Base-by-base conservation (phyloP, 1,140 invertebrate species). In the Aporrectodea caliginosa region DNA sequence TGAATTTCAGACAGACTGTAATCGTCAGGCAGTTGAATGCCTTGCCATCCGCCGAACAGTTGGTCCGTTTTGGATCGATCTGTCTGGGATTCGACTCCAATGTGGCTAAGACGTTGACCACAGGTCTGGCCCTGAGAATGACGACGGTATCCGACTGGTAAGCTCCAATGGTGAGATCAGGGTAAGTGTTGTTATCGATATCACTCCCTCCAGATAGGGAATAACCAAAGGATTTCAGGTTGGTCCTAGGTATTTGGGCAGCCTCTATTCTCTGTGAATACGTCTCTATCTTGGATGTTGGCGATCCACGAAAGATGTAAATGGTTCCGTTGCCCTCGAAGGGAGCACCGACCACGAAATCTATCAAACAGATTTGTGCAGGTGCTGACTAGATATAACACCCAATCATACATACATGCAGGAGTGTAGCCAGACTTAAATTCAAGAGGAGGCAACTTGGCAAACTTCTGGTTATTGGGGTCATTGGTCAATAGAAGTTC, bases 341-440 rank as follows among this genome's bases (percentile, higher is more conserved):
- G 0, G 97, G 98, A 0, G 97, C 96, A 22, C 97, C 97, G 68
- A 99, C 95, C 12, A 94, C 95, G 82, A 99, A 93, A 90, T 99
- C 97, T 95, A 85, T 30, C 88, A 86, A 82, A 72, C 82, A n/a
- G n/a, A n/a, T n/a, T n/a, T n/a, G n/a, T n/a, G n/a, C n/a, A n/a
- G n/a, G n/a, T n/a, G n/a, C n/a, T n/a, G n/a, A n/a, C n/a, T n/a
- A n/a, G n/a, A n/a, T n/a, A n/a, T n/a, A n/a, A n/a, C n/a, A n/a
- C n/a, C n/a, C n/a, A n/a, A n/a, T n/a, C n/a, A n/a, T n/a, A n/a
- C n/a, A n/a, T n/a, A n/a, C n/a, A n/a, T n/a, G n/a, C n/a, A n/a
- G n/a, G n/a, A n/a, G n/a, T n/a, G n/a, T n/a, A n/a, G n/a, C n/a
- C n/a, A n/a, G n/a, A n/a, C n/a, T n/a, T n/a, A n/a, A n/a, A n/a